phyloP scores from a whole-genome alignment of 1,140 invertebrate genomes.

The Drosophila pseudoananassae region DNA sequence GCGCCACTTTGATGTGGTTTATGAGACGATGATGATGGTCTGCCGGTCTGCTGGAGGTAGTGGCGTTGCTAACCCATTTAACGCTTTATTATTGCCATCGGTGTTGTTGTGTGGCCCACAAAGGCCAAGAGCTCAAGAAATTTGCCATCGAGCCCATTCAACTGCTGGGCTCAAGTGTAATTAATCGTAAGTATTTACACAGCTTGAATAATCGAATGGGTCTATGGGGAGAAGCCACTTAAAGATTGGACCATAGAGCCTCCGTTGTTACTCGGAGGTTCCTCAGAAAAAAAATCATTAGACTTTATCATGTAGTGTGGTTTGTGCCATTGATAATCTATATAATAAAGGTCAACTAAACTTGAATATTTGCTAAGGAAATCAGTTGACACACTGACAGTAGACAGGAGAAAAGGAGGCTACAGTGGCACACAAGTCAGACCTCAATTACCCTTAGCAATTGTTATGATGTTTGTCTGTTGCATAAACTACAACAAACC shows the following conservation, averaged over 20 bases:
- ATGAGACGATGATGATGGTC: conserved; percentile 8
- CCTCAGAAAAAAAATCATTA: neutral
- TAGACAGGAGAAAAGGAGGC: conserved; percentile 23
- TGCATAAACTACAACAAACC: conserved; percentile 64
- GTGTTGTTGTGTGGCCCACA: conserved; percentile 26
- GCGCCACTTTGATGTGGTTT: conserved; percentile 46
- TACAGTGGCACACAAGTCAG: conserved; percentile 45
- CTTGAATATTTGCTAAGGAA: neutral
- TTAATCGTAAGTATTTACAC: conserved; percentile 78
- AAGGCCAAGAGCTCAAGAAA: conserved; percentile 62
- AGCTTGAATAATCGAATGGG: conserved; percentile 20
- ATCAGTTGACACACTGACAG: conserved; percentile 16
- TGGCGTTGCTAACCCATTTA: conserved; percentile 62
- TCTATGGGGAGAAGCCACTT: conserved; percentile 25
- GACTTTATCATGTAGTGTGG: neutral
- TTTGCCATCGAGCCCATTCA: conserved; percentile 56
- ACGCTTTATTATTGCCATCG: conserved; percentile 55
- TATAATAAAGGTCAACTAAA: neutral
- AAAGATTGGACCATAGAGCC: conserved; percentile 27
- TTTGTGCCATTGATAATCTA: neutral
- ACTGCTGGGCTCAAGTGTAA: conserved; percentile 57
- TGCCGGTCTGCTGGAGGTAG: conserved; percentile 4
- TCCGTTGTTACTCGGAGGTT: conserved; percentile 19
- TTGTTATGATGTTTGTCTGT: conserved; percentile 58
- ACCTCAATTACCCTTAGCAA: conserved; percentile 60